Evolutionary conservation across 2,113 vertebrate genomes (phyloP).

Genomic region (Neodon shergylaensis): DNA sequence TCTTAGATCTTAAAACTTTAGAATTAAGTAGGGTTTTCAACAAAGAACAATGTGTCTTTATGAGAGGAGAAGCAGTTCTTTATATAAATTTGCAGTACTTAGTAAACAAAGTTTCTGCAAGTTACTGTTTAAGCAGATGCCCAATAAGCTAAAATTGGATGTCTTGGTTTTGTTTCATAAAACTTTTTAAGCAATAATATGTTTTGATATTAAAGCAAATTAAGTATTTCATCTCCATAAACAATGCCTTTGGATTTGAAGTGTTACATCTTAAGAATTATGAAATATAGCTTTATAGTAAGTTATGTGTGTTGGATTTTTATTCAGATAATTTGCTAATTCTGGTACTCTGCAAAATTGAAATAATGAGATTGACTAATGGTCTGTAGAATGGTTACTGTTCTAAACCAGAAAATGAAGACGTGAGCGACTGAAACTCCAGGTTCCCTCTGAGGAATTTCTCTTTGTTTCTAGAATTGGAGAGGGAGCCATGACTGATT

Average conservation of each 20-base stretch:
- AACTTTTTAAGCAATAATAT: background rate
- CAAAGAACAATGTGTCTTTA: background rate
- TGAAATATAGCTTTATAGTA: slow-evolving; percentile 1
- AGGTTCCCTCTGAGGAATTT: background rate
- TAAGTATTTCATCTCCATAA: slow-evolving; percentile 9
- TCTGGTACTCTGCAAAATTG: background rate
- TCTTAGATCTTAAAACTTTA: background rate
- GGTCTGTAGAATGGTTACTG: slow-evolving; percentile 32
- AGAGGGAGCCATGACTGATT: background rate
- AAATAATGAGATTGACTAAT: background rate
- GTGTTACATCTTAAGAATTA: background rate
- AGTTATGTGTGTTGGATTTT: background rate
- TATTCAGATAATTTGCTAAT: slow-evolving; percentile 31
- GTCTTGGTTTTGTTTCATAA: background rate
- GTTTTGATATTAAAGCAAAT: slow-evolving; percentile 31
- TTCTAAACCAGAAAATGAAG: background rate
- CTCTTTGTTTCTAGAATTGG: background rate
- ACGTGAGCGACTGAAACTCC: background rate
- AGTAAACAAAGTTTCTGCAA: background rate
- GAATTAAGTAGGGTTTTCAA: background rate
- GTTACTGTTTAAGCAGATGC: background rate
- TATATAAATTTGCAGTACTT: background rate
- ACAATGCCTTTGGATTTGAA: background rate
- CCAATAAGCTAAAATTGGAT: background rate
- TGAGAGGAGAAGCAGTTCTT: background rate